Conservation (phyloP, 1,140 invertebrate species). For the Odontomachus brunneus region DNA sequence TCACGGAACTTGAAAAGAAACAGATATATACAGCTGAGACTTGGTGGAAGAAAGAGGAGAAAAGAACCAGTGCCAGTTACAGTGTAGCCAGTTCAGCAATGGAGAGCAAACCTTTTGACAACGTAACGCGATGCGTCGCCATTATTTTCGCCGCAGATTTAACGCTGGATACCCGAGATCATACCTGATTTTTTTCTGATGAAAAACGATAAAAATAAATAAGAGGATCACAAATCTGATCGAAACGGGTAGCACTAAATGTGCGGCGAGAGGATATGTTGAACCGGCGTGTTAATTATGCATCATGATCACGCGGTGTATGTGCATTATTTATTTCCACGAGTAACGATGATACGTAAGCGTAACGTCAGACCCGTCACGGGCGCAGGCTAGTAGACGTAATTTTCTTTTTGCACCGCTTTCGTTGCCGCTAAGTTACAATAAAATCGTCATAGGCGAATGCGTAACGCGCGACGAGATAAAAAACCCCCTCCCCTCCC, state of each 20-base stretch:
- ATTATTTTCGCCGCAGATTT: constrained; percentile 18
- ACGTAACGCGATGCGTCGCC: too few relatives aligned
- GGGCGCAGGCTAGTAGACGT: constrained; percentile 44
- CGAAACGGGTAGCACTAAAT: constrained; percentile 4
- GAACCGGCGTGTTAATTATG: constrained; percentile 29
- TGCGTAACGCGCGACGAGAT: background rate
- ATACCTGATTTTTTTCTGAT: background rate
- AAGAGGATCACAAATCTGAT: too few relatives aligned
- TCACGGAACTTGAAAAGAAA: too few relatives aligned
- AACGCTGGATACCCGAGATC: constrained; percentile 19
- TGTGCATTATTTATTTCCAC: constrained; percentile 68
- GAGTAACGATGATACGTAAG: constrained; percentile 46
- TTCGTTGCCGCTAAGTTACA: constrained; percentile 48
- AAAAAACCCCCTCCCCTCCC: background rate
- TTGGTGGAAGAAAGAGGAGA: too few relatives aligned
- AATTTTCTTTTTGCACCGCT: constrained; percentile 27
- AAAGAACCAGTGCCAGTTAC: too few relatives aligned
- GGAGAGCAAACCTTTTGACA: too few relatives aligned
- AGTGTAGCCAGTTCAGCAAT: too few relatives aligned
- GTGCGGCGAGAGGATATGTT: background rate
- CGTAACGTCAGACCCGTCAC: constrained; percentile 11
- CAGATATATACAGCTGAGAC: too few relatives aligned
- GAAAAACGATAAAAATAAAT: constrained; percentile 3
- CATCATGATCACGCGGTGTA: constrained; percentile 23
- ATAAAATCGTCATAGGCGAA: constrained; percentile 36